Percentiles rank a stretch among this genome's conserved stretches.
These are phyloP conservation scores for Mesochorus sp. DNA, from an alignment of 2,888 invertebrate genomes.

Conservation along the genomic window DNA sequence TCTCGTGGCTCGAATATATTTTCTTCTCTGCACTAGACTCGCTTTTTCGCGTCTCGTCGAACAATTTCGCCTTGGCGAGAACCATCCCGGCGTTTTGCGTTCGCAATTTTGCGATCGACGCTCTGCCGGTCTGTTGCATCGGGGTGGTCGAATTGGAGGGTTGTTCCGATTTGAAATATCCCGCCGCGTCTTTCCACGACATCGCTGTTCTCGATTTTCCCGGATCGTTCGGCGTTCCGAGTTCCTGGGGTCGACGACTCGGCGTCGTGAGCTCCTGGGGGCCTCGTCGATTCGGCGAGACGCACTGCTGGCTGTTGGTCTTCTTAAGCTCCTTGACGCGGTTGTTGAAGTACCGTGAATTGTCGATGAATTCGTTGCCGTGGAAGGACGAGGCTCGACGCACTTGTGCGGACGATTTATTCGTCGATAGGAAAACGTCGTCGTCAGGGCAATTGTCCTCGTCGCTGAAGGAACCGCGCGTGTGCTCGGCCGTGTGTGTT, in stretches of 20 bases:
- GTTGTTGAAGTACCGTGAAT: slow-evolving; percentile 72
- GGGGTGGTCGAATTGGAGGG: slow-evolving; percentile 76
- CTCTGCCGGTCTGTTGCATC: slow-evolving; percentile 85
- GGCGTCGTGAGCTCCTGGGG: slow-evolving; percentile 19
- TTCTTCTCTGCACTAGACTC: slow-evolving; percentile 31
- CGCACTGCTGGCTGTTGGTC: slow-evolving; percentile 72
- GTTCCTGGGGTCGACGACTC: slow-evolving; percentile 18
- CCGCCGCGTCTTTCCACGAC: slow-evolving; percentile 84
- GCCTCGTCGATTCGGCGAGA: slow-evolving; percentile 32
- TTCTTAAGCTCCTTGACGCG: slow-evolving; percentile 77
- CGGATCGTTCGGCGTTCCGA: slow-evolving; percentile 41
- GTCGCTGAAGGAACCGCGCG: slow-evolving; percentile 68
- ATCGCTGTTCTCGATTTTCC: slow-evolving; percentile 66
- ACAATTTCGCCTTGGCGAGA: slow-evolving; percentile 89
- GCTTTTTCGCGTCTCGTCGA: slow-evolving; percentile 82
- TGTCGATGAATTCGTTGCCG: slow-evolving; percentile 73
- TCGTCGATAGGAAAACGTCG: slow-evolving; percentile 76
- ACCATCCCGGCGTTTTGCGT: slow-evolving; percentile 92
- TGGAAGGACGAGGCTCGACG: slow-evolving; percentile 80
- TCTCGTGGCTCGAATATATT: slow-evolving; percentile 20
- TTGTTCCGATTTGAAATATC: slow-evolving; percentile 84
- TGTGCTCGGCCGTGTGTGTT: slow-evolving; percentile 74
- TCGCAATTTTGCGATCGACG: slow-evolving; percentile 88
- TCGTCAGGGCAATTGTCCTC: slow-evolving; percentile 66
- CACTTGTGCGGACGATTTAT: slow-evolving; percentile 44